Base-by-base conservation (phyloP, 2,797 vertebrate genomes). In the Sebastes itinus region DNA sequence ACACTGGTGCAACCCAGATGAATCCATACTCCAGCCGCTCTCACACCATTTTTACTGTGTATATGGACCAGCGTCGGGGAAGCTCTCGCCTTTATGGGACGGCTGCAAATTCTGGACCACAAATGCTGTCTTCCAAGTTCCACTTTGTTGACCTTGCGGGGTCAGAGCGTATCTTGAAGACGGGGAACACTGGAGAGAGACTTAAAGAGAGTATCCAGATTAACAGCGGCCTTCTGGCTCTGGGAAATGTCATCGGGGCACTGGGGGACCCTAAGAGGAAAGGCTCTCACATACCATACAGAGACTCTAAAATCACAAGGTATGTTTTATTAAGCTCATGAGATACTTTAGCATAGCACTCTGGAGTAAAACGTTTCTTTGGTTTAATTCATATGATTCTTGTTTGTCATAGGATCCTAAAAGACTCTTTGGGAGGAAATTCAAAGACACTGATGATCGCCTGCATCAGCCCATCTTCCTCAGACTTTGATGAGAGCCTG, bases 291-390 rank as follows among this genome's bases (percentile, higher is more conserved):
- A 97, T 99, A 73, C 98, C 98, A 0, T 99, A 99, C 92, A 96
- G 98, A 72, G 99, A 99, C 91, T 99, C 99, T 84, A 99, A 99
- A 96, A 99, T 99, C 88, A 99, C 98, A 85, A 97, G 98, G 98
- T 99, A 94, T 9, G 6, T 60, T 72, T n/a, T 13, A 16, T 46
- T 60, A 30, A 23, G 7, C 30, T n/a, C 6, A 58, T 22, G 23
- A 58, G 22, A 65, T 18, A 46, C 7, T n/a, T 23, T 2, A 46
- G 5, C 3, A 52, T 58, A 33, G 0, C 10, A 72, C 0, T 62
- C 1, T 25, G 1, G 7, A 70, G 5, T 64, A 16, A 18, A 63
- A 23, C 30, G 2, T 61, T 4, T 27, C 3, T 60, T 72, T 68
- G 23, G 4, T 76, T 66, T 22, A 6, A 67, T 55, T 63, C 33